phyloP scores from a whole-genome alignment of 1,140 invertebrate genomes.

The Portunus trituberculatus region DNA sequence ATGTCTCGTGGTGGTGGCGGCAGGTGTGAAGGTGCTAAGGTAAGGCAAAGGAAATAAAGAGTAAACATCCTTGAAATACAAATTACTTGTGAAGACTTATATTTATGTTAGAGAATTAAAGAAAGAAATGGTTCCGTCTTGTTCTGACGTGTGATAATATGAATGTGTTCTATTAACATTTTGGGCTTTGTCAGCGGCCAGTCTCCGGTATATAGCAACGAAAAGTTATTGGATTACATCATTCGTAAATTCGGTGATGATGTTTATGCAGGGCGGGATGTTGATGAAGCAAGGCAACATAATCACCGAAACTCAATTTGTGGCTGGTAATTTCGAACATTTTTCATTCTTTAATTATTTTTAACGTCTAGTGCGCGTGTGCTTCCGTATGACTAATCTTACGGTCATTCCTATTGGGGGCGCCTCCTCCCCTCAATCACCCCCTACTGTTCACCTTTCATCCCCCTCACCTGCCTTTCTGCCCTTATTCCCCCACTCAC shows the following conservation, averaged over 20 bases:
- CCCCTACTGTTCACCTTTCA: slow-evolving; percentile 10
- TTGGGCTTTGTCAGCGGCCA: too few relatives aligned
- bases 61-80: too few relatives aligned
- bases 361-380: background rate
- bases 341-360: slow-evolving; percentile 25
- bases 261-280: background rate
- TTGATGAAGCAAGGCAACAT: background rate
- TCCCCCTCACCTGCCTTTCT: slow-evolving; percentile 14
- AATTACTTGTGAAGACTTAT: too few relatives aligned
- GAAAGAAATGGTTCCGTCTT: too few relatives aligned
- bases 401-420: background rate
- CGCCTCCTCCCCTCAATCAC: background rate
- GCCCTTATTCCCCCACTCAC: background rate
- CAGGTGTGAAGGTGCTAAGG: background rate
- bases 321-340: background rate
- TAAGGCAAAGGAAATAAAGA: too few relatives aligned
- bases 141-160: too few relatives aligned
- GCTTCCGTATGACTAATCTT: background rate
- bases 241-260: background rate
- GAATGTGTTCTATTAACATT: too few relatives aligned
- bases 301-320: background rate
- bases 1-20: background rate
- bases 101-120: too few relatives aligned
- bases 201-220: too few relatives aligned
- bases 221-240: background rate